Base-by-base conservation (phyloP, 2,888 invertebrate genomes). In the Achlya flavicornis region DNA sequence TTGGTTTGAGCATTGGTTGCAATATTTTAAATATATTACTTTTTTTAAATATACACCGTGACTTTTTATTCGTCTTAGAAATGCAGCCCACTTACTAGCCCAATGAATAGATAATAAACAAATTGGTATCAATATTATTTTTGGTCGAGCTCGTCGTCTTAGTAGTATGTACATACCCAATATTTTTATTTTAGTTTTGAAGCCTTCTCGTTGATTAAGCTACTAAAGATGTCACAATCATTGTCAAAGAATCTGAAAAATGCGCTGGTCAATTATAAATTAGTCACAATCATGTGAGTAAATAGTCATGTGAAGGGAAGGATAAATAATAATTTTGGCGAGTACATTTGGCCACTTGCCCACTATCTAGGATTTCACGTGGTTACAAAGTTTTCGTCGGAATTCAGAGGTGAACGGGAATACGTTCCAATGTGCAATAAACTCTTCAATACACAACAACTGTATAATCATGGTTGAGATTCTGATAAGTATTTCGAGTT, bases 291-390 rank as follows among this genome's bases (percentile, higher is more conserved):
- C 79, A 80, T 80, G 79, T 81, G 83, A 79, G 75, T 64, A 60
- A 66, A 70, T 64, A 73, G 73, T 80, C 78, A 80, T 77, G 80
- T 77, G 83, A 77, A 76, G 70, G 70, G 63, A 76, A 71, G 73
- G 16, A 53, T 53, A 53, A 53, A 53, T 53, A 71, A 70, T 74
- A 67, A 74, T 69, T 74, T 84, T 85, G 85, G 83, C 84, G 71
- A 61, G 69, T 62, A 38, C 66, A 64, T 64, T 79, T 88, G 87
- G 88, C 85, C 66, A 58, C 46, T 60, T 86, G 88, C 87, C 87
- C 84, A 83, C 68, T 74, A 19, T 69, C 64, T 61, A 53, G 53
- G 63, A 62, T 41, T 63, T 73, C 72, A 76, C 72, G 72, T 70
- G 75, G 64, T 58, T 60, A 35, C 8, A 41, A 41, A 41, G 41